Evolutionary conservation across 1,140 invertebrate genomes (phyloP), one percentile per base, ranked within the genome.

Genomic region (Drosophila melanica): DNA sequence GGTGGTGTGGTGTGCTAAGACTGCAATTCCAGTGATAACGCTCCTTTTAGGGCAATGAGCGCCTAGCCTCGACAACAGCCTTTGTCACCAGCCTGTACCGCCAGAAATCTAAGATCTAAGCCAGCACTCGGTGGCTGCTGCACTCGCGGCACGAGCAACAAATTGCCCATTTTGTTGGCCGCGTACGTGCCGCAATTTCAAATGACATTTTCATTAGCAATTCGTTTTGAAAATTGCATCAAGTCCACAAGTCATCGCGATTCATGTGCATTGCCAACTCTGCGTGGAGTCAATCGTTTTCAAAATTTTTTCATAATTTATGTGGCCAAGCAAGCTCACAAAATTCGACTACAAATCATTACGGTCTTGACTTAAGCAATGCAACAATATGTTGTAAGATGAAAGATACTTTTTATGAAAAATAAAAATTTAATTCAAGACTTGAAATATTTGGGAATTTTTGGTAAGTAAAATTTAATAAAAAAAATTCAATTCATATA

Each of bases 121-220:
- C 41, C 65, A 48, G 30, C 58, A 42, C 20, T 23, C 20, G n/a
- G 14, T 58, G 62, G 51, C 35, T 50, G 64, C 41, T 62, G 65
- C 55, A 70, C 65, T 57, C 51, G 51, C 58, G 81, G 74, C 75
- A 81, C 82, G 72, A 76, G 82, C 79, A 87, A 86, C 82, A 87
- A 87, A 87, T 87, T 87, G 82, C 81, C 82, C 82, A 87, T 87
- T 87, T 87, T 87, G 79, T 70, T 72, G 60, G 53, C 73, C 63
- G 42, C 50, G 84, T 87, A 87, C 82, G 82, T 87, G 82, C 79
- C 58, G 82, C 79, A 87, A 87, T 87, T 87, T 74, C 84, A 76
- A 87, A 87, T 89, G 82, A 87, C 82, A 87, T 87, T 87, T 87
- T 89, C 82, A 87, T 87, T 87, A 89, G 82, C 82, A 89, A 87